Percentiles rank a stretch among this genome's conserved stretches.
These are phyloP conservation scores for Virgularia gustaviana DNA, from an alignment of 92 coral and sea anemone genomes.

Conservation along the genomic window DNA sequence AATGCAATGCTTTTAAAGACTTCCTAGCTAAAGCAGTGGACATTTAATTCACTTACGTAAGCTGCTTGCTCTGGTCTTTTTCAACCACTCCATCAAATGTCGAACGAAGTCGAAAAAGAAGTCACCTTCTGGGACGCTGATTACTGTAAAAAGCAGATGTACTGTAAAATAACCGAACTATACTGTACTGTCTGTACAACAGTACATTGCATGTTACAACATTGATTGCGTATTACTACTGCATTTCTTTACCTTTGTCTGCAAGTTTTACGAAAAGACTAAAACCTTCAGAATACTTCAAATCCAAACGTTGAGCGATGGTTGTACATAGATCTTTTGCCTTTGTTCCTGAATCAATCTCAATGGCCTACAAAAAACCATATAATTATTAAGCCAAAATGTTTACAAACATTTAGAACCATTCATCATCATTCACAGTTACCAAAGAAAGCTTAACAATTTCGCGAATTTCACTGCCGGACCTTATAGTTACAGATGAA, in stretches of 20 bases:
- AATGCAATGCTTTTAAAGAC: not conserved
- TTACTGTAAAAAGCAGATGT: slow-evolving; percentile 56
- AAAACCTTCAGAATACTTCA: slow-evolving; percentile 88
- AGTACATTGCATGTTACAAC: not conserved
- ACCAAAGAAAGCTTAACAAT: too few species aligned
- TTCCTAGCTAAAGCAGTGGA: not conserved
- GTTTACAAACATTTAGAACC: too few species aligned
- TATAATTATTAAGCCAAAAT: too few species aligned
- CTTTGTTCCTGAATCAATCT: slow-evolving; percentile 93
- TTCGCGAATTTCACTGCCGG: too few species aligned
- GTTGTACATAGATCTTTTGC: slow-evolving; percentile 93
- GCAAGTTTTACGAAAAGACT: slow-evolving; percentile 95
- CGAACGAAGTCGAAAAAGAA: slow-evolving; percentile 98
- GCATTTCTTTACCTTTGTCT: slow-evolving; percentile 72
- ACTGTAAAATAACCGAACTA: not conserved
- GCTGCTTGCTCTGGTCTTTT: slow-evolving; percentile 77
- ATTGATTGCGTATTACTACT: not conserved
- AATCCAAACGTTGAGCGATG: slow-evolving; percentile 88
- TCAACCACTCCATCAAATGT: slow-evolving; percentile 94
- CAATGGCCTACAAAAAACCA: slow-evolving; percentile 66
- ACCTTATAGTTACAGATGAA: too few species aligned
- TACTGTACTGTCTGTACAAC: not conserved
- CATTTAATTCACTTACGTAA: slow-evolving; percentile 52
- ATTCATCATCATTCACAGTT: too few species aligned
- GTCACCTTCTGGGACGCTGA: slow-evolving; percentile 99